Evolutionary conservation across 1,140 invertebrate species (phyloP).

Genomic region (Lycorma delicatula): DNA sequence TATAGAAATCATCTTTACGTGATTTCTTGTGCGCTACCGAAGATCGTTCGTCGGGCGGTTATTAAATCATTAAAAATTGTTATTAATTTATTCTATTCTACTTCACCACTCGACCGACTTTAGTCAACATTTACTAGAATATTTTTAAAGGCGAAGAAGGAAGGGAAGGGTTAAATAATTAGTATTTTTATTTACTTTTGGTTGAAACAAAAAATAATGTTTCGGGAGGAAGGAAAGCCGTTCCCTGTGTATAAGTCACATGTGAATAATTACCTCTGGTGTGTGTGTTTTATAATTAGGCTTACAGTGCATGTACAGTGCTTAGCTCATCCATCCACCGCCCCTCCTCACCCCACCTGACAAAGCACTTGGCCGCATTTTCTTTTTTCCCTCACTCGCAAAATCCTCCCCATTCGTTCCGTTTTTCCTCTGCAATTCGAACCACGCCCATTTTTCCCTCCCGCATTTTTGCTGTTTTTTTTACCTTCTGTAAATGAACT

Average conservation of each 20-base stretch:
- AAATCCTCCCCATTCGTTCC: constrained; percentile 6
- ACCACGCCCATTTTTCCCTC: constrained; percentile 8
- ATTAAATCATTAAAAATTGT: too few species aligned
- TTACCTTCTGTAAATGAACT: constrained; percentile 2
- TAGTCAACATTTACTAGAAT: too few species aligned
- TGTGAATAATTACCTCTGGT: constrained; percentile 17
- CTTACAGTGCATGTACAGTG: constrained; percentile 13
- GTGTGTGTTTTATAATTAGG: constrained; percentile 20
- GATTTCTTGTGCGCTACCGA: too few species aligned
- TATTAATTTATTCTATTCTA: too few species aligned
- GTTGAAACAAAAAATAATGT: constrained; percentile 14
- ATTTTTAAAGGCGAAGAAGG: too few species aligned
- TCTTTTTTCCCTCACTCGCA: constrained; percentile 5
- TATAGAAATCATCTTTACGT: too few species aligned
- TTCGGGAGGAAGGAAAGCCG: constrained; percentile 13
- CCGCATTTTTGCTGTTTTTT: constrained; percentile 5
- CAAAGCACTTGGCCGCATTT: constrained; percentile 7
- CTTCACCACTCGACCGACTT: too few species aligned
- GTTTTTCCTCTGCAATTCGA: constrained; percentile 8
- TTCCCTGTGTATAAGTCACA: constrained; percentile 16
- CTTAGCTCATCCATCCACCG: constrained; percentile 3
- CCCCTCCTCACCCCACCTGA: background rate
- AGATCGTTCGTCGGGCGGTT: too few species aligned
- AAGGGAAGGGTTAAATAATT: constrained; percentile 10
- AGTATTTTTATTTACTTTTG: constrained; percentile 12